Conservation (phyloP, 2,113 vertebrate species). For the Strigops habroptila region DNA sequence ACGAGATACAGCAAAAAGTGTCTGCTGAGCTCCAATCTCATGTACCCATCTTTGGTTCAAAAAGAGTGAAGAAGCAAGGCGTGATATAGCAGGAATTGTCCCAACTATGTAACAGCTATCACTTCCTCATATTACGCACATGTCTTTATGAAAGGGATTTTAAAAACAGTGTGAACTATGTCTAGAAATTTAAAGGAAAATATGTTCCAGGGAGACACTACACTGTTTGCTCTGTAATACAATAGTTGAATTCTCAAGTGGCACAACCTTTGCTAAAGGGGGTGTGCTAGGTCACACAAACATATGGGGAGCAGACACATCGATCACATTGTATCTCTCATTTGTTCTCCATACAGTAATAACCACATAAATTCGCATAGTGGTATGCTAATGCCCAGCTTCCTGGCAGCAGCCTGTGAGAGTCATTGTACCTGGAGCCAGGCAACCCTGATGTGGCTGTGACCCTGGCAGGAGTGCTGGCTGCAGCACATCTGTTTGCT, state of each 20-base stretch:
- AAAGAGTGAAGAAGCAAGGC: background rate
- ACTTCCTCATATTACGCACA: background rate
- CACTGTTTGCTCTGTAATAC: background rate
- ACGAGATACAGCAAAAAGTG: background rate
- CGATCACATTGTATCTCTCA: background rate
- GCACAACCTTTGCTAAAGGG: background rate
- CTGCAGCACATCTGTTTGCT: background rate
- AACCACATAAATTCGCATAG: background rate
- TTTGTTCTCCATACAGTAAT: background rate
- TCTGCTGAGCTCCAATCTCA: background rate
- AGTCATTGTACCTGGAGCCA: accelerated
- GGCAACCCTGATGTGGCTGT: background rate
- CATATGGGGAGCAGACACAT: background rate
- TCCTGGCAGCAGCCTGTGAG: background rate
- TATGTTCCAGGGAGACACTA: background rate
- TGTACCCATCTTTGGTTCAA: background rate
- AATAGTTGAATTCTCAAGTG: background rate
- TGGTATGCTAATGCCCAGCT: background rate
- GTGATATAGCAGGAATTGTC: background rate
- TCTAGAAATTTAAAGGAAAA: background rate
- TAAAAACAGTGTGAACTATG: background rate
- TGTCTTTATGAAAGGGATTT: background rate
- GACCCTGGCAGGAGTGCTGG: background rate
- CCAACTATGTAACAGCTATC: background rate
- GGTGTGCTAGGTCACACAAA: background rate